Base-by-base conservation (phyloP, 2,888 invertebrate genomes). In the Himalopsyche japonica region DNA sequence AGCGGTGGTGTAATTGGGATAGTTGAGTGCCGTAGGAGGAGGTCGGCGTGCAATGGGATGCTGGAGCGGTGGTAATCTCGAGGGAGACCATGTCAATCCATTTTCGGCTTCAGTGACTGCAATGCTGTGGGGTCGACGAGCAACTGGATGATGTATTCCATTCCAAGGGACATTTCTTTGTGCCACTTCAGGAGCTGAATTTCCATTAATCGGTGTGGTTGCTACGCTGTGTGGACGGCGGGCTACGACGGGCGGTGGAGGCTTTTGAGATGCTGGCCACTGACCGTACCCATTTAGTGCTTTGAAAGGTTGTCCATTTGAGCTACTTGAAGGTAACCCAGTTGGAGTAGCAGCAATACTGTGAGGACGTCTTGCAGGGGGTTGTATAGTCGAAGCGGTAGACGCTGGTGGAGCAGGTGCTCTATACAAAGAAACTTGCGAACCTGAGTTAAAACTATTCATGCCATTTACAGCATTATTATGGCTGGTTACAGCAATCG, bases 331-430 rank as follows among this genome's bases (percentile, higher is more conserved):
- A 4, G 85, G 81, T 24, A 82, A 70, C 2, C 86, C 86, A 12
- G 85, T 86, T 87, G 91, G 90, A 86, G 90, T 90, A 43, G 93
- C 91, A 86, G 95, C 94, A 88, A 95, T 93, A 88, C 94, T 95
- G 89, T 94, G 94, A 57, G 95, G 94, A 82, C 94, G 89, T 87
- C 92, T 90, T 87, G 91, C 86, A 89, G 90, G 84, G 82, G 91
- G 89, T 88, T 88, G 89, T 89, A 89, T 79, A 18, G 82, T 32
- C 8, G 86, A 79, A 30, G 87, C 79, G 2, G 70, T 70, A 5
- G 78, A 79, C 47, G 90, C 89, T 70, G 89, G 90, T 82, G 90
- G 89, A 24, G 90, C 89, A 78, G 93, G 91, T 87, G 92, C 93
- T 89, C 93, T 93, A 88, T 93, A 92, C 86, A 94, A 93, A 6